Evolutionary conservation across 2,797 vertebrate genomes (phyloP), one percentile per base, ranked within the genome.

Genomic region (Spheniscus humboldti): DNA sequence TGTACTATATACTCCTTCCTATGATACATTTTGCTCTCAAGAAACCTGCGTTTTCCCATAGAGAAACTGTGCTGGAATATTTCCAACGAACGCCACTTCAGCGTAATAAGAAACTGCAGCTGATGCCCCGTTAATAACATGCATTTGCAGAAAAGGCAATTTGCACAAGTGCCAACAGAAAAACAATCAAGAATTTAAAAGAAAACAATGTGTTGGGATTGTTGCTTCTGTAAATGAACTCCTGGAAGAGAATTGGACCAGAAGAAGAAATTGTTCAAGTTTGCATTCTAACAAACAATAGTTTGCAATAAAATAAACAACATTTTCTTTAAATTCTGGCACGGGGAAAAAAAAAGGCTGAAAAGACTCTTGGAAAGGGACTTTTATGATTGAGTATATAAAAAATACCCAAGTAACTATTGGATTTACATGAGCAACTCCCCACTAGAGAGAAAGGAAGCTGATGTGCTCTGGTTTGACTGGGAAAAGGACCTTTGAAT

Each of bases 101-200:
- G 53, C 0, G 2, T 53, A 81, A 84, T 28, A 74, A 92, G 82
- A 66, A 92, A 37, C 87, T 77, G 72, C 87, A 78, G 91, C 85
- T 88, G 76, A 75, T 2, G 27, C 89, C 83, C 67, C 47, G 5
- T 76, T 90, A 90, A 56, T 69, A 84, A 92, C 62, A 48, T 19
- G 76, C 62, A 47, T 75, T 90, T 88, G 90, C 89, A 96, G 92
- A 77, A 84, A 78, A 90, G 68, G 91, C 87, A 88, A 86, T 88
- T 92, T 86, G 76, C 79, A 66, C 35, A 30, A 90, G 56, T 52
- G 87, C 75, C 81, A 90, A 72, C 31, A 68, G 79, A 62, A 75
- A 90, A 91, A 16, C 91, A 77, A 95, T 48, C 85, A 84, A 23
- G n/a, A 83, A 81, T 55, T 60, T 78, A 75, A 84, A 92, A 86